These are phyloP conservation scores for Ophonus ardosiacus DNA, from an alignment of 2,888 invertebrate species.

Conservation along the genomic window DNA sequence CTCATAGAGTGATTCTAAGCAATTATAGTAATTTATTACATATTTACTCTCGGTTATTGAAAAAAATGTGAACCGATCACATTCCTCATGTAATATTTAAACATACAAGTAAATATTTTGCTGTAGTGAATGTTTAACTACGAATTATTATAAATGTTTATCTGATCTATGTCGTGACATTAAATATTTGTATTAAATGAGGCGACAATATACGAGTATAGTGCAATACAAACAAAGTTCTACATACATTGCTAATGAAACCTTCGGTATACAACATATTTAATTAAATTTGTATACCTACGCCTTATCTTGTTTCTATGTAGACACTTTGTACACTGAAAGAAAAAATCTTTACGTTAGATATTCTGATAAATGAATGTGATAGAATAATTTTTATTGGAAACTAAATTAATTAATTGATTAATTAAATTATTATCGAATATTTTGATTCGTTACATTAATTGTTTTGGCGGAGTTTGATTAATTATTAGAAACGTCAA, in stretches of 20 bases:
- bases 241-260: neutral
- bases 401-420: too few species aligned
- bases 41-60: neutral
- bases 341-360: neutral
- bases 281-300: neutral
- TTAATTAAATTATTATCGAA: too few species aligned
- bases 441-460: too few species aligned
- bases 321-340: neutral
- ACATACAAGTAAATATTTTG: constrained; percentile 1
- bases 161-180: neutral
- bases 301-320: neutral
- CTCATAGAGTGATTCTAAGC: constrained; percentile 3
- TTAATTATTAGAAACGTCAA: too few species aligned
- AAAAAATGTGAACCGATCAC: neutral
- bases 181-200: neutral
- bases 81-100: constrained; percentile 20
- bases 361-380: neutral
- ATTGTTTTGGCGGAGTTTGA: too few species aligned
- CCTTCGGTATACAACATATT: neutral
- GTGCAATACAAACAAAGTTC: neutral
- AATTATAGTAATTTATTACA: constrained; percentile 23
- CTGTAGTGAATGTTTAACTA: neutral
- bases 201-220: neutral
- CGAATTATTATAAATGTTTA: neutral
- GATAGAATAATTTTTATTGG: too few species aligned